Evolutionary conservation across 2,113 vertebrate species (phyloP), one percentile per base, ranked within the genome.

Genomic region (Microcebus jonahi): DNA sequence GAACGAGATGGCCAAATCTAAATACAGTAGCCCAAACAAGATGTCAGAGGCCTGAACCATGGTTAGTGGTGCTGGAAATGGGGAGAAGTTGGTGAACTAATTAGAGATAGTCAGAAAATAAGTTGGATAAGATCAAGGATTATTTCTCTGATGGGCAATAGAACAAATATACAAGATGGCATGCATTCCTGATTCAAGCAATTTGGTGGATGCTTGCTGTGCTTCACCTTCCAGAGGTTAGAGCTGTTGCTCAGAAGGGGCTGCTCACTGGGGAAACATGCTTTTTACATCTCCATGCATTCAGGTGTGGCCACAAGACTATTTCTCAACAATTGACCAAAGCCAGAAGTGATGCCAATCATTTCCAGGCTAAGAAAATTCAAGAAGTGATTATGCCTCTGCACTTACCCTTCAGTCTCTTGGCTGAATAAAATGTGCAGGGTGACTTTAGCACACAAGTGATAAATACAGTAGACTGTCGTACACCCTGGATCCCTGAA

Each of bases 241-340:
- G 42, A 11, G 11, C 18, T 39, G 2, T 45, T 21, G 39, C 59
- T 45, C 63, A n/a, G 53, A 39, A 23, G 1, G n/a, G 53, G 81
- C 20, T 10, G 25, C 20, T 70, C 20, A 0, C 6, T 0, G 9
- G 34, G 39, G 34, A 18, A 31, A 17, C 23, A 25, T 18, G 18
- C 5, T 21, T 75, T 2, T 53, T 15, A 6, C 11, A 3, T 50
- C 14, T 13, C 8, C 1, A 9, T 15, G 7, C 17, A 27, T 20
- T 70, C 42, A 63, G 36, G 31, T 12, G 9, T 17, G 53, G 10
- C 63, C 57, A 5, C 3, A 2, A 0, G 18, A 27, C 11, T 8
- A 6, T 7, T 6, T 67, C 45, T 57, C 13, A 36, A 17, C 75
- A 25, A 53, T n/a, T 23, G 42, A 8, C 12, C 4, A 4, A 3